These are phyloP conservation scores for Drosophila elegans DNA, from an alignment of 1,140 invertebrate genomes.

Conservation along the genomic window DNA sequence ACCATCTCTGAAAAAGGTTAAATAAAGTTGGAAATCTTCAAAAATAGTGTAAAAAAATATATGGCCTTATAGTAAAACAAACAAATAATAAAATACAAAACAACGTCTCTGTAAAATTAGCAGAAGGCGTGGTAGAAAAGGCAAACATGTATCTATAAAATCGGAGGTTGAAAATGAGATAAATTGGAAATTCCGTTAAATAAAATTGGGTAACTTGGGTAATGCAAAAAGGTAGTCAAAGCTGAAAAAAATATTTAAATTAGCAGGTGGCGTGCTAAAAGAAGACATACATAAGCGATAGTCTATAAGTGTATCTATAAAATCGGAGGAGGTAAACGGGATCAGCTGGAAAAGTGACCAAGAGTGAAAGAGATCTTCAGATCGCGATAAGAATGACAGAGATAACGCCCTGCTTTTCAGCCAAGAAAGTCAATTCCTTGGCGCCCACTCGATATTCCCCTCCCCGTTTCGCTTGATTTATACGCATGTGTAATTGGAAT, in stretches of 20 bases:
- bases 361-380: neutral
- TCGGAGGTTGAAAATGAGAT: too few species aligned
- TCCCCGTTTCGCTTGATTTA: conserved; percentile 22
- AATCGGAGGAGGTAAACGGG: conserved; percentile 1
- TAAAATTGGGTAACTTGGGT: too few species aligned
- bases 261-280: neutral
- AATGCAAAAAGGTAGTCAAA: too few species aligned
- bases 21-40: conserved; percentile 1
- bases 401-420: conserved; percentile 13
- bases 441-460: conserved; percentile 16
- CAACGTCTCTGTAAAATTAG: too few species aligned
- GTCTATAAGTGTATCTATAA: neutral
- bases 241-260: neutral
- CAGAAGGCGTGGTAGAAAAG: too few species aligned
- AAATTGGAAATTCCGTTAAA: too few species aligned
- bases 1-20: conserved; percentile 10
- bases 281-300: neutral
- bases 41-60: neutral
- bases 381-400: conserved; percentile 7
- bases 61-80: neutral
- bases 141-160: too few species aligned
- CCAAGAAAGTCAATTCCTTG: conserved; percentile 3
- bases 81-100: neutral
- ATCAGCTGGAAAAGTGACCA: neutral
- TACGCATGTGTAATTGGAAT: conserved; percentile 32